phyloP scores from a whole-genome alignment of 2,113 vertebrate genomes.

The Grantiella picta region DNA sequence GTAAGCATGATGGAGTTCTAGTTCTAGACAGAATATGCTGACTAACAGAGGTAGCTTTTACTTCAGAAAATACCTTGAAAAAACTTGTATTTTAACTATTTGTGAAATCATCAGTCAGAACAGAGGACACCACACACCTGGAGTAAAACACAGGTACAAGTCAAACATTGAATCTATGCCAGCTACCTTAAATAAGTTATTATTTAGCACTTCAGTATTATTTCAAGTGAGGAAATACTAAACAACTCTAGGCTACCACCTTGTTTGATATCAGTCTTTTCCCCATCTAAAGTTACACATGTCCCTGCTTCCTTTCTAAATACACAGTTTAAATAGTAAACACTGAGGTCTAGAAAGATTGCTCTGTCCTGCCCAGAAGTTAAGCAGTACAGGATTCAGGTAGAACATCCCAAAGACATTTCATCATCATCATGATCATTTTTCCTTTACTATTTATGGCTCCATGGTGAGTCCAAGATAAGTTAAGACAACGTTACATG shows the following conservation, averaged over 20 bases:
- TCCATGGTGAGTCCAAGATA: not conserved
- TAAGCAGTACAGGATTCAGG: not conserved
- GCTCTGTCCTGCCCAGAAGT: not conserved
- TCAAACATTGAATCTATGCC: not conserved
- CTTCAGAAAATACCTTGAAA: not conserved
- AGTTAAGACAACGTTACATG: not conserved
- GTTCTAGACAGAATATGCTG: not conserved
- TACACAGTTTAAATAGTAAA: not conserved
- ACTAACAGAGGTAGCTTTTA: constrained; percentile 30
- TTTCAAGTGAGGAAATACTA: not conserved
- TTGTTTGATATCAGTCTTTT: not conserved
- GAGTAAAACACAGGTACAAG: not conserved
- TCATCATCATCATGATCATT: not conserved
- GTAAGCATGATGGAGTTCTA: not conserved
- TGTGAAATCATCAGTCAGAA: not conserved
- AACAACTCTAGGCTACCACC: not conserved
- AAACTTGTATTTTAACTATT: not conserved
- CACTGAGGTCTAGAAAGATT: not conserved
- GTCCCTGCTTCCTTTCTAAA: not conserved
- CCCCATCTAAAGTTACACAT: not conserved
- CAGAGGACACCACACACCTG: not conserved
- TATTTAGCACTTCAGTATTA: not conserved
- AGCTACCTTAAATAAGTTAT: not conserved
- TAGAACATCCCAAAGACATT: not conserved
- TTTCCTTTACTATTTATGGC: not conserved